Base-by-base conservation (phyloP, 2,113 vertebrate species). In the Platichthys flesus region DNA sequence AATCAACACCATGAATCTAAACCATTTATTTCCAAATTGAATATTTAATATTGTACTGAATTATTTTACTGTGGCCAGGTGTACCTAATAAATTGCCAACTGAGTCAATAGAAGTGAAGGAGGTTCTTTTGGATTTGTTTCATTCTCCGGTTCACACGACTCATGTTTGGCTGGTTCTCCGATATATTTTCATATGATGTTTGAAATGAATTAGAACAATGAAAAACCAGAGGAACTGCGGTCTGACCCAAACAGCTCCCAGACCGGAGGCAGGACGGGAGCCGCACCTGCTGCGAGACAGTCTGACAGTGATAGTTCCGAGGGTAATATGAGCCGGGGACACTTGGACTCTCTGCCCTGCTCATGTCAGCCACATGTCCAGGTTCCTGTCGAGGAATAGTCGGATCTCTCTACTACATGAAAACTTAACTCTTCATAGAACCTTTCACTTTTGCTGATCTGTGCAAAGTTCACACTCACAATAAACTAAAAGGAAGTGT, bases 201-300 rank as follows among this genome's bases (percentile, higher is more conserved):
- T 20, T 20, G 40, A 59, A 14, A 3, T 67, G 9, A 42, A 42
- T 42, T 0, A 12, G 40, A 42, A 42, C 52, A 42, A 47, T 23
- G 35, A 14, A 57, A 79, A 79, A 72, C 54, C 47, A 71, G 5
- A 31, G 21, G 35, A 71, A 74, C 63, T 21, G 8, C 24, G 31
- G 24, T 14, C 18, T 1, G 31, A 59, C 18, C 21, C 31, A 61
- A 71, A 83, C 24, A 42, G 20, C 62, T 77, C 52, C 4, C 13
- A 57, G 40, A 57, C 37, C 42, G 20, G 63, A 16, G 24, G 45
- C 71, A 3, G 3, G 47, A 59, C 47, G 54, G 35, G 20, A 18
- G 40, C 47, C 71, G 18, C 90, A 90, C 84, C 88, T 90, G 89
- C 85, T 85, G 86, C 73, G 66, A 74, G 62, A 57, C 61, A 73